These are phyloP conservation scores for Danio jaintianensis DNA, from an alignment of 2,797 vertebrate genomes.

Conservation along the genomic window DNA sequence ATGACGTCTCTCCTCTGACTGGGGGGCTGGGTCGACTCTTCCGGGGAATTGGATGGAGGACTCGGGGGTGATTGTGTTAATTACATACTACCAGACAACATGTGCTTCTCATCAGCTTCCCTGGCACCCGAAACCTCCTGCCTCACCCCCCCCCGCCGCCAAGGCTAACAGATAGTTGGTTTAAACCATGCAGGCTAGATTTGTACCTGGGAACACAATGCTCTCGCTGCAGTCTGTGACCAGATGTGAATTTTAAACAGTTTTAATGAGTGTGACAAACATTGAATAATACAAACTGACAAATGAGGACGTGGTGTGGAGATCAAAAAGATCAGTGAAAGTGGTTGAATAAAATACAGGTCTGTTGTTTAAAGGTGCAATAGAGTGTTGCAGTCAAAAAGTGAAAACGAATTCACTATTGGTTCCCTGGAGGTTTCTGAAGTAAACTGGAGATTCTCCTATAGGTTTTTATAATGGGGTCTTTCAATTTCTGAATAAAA, in stretches of 20 bases:
- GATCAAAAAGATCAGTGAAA: background rate
- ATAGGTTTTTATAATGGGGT: too few relatives aligned
- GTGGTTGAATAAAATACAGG: too few relatives aligned
- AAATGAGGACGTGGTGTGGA: background rate
- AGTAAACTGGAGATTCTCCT: too few relatives aligned
- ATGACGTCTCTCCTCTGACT: conserved; percentile 47
- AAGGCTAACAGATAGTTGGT: conserved; percentile 28
- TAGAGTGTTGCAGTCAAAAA: too few relatives aligned
- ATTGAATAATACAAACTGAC: background rate
- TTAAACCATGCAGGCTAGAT: conserved; percentile 5
- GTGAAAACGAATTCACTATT: too few relatives aligned
- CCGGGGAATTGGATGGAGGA: conserved; percentile 64
- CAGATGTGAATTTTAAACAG: conserved; percentile 2
- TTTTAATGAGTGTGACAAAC: background rate
- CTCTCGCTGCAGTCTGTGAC: background rate
- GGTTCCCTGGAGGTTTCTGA: too few relatives aligned
- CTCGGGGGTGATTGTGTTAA: conserved; percentile 75
- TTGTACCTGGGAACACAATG: conserved; percentile 1
- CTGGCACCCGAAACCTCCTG: conserved; percentile 72
- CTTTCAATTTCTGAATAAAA: too few relatives aligned
- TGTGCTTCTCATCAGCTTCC: conserved; percentile 83
- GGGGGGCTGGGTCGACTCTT: conserved; percentile 68
- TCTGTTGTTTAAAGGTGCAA: background rate
- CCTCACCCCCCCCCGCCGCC: conserved; percentile 71
- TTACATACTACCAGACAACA: conserved; percentile 82